Percentiles rank a stretch among this genome's conserved stretches.
Evolutionary conservation across 2,113 vertebrate genomes (phyloP).

Genomic region (Catharus bicknelli): DNA sequence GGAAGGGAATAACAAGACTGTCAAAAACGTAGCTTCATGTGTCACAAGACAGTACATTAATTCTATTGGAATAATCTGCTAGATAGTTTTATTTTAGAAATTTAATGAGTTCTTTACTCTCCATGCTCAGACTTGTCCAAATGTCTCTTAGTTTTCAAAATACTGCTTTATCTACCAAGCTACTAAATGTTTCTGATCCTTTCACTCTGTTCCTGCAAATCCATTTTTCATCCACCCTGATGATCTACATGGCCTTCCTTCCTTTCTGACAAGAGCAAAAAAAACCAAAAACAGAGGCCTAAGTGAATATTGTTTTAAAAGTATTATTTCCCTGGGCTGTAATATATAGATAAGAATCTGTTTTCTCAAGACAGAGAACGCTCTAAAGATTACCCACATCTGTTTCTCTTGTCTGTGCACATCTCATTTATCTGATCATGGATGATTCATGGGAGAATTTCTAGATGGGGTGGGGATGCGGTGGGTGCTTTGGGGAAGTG

Average conservation of each 20-base stretch:
- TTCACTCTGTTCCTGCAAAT: neutral
- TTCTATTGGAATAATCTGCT: neutral
- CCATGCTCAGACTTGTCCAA: neutral
- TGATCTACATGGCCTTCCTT: neutral
- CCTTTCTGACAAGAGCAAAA: neutral
- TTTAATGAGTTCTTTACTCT: neutral
- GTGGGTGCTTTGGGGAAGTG: neutral
- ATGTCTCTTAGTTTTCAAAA: neutral
- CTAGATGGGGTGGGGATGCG: fast-evolving
- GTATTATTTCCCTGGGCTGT: neutral
- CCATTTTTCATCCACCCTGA: neutral
- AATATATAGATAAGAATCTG: neutral
- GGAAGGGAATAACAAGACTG: neutral
- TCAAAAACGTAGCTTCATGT: neutral
- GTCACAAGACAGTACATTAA: neutral
- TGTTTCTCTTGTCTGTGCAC: neutral
- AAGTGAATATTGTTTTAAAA: neutral
- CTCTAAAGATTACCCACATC: neutral
- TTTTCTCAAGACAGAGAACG: neutral
- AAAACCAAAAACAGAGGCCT: neutral
- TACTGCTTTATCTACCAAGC: neutral
- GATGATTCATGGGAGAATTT: neutral
- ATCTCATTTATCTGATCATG: neutral
- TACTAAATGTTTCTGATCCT: neutral
- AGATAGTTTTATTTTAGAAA: neutral